phyloP scores from a whole-genome alignment of 2,888 invertebrate species.

The Clivina fossor region DNA sequence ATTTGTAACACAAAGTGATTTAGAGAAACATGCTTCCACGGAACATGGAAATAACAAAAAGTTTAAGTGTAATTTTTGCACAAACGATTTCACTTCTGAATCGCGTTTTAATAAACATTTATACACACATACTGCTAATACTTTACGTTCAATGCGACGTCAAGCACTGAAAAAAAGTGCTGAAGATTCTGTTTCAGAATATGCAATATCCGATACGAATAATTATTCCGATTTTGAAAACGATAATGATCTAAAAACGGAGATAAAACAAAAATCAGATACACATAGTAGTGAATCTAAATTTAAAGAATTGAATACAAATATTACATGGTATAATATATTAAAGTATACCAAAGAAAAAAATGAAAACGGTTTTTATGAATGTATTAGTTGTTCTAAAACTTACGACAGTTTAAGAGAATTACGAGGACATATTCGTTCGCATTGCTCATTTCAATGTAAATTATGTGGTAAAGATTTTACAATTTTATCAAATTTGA shows the following conservation, averaged over 20 bases:
- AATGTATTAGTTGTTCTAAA: slow-evolving; percentile 25
- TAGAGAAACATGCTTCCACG: slow-evolving; percentile 13
- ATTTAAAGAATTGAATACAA: background rate
- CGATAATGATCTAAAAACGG: background rate
- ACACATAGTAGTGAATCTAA: background rate
- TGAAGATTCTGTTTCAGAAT: background rate
- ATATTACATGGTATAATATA: slow-evolving; percentile 7
- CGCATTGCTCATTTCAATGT: slow-evolving; percentile 19
- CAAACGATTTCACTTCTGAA: slow-evolving; percentile 7
- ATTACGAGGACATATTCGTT: slow-evolving; percentile 9
- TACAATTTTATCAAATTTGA: slow-evolving; percentile 22
- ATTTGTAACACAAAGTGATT: slow-evolving; percentile 15
- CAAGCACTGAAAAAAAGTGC: too few relatives aligned
- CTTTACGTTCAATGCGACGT: slow-evolving; percentile 18
- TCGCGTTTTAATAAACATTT: slow-evolving; percentile 10
- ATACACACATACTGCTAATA: slow-evolving; percentile 14
- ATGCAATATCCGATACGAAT: background rate
- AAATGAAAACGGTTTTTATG: slow-evolving; percentile 20
- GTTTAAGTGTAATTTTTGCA: slow-evolving; percentile 16
- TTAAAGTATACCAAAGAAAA: slow-evolving; percentile 12
- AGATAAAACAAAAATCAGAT: background rate
- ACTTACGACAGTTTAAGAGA: slow-evolving; percentile 6
- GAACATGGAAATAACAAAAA: slow-evolving; percentile 15
- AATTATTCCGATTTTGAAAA: slow-evolving; percentile 14
- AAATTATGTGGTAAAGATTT: slow-evolving; percentile 29